Conservation (phyloP, 64 coral and sea anemone species). For the Platygyra sinensis region DNA sequence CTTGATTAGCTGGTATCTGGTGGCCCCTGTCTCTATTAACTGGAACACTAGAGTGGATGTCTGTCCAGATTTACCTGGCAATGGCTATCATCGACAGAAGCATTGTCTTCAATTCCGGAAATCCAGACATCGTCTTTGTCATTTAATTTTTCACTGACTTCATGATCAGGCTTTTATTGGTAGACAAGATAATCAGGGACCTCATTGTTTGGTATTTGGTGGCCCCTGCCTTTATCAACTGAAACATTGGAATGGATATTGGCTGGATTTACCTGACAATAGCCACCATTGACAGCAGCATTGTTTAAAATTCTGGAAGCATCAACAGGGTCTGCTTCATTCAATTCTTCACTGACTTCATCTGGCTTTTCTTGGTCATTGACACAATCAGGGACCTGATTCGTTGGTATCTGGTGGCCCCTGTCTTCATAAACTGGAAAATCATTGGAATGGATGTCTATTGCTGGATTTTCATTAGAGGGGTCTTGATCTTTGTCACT, state of each 20-base stretch:
- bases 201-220: slow-evolving; percentile 1
- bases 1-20: too few relatives aligned
- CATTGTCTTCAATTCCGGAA: too few relatives aligned
- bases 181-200: too few relatives aligned
- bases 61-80: too few relatives aligned
- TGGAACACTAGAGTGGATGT: too few relatives aligned
- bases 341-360: slow-evolving; percentile 12
- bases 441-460: slow-evolving; percentile 24
- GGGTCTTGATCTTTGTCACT: too few relatives aligned
- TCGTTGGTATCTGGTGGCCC: slow-evolving; percentile 24
- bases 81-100: too few relatives aligned
- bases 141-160: too few relatives aligned
- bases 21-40: too few relatives aligned
- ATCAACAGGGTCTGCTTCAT: slow-evolving; percentile 6
- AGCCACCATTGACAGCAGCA: slow-evolving; percentile 1
- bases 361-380: slow-evolving; percentile 22
- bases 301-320: slow-evolving; percentile 15
- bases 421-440: too few relatives aligned
- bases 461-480: slow-evolving; percentile 27
- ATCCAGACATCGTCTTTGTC: too few relatives aligned
- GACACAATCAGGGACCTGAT: slow-evolving; percentile 28
- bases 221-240: slow-evolving; percentile 38
- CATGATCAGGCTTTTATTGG: too few relatives aligned
- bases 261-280: slow-evolving; percentile 13
- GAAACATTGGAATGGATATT: slow-evolving; percentile 17